A percentile compares a stretch with the other conserved stretches of the same genome.
Conservation (phyloP, 2,888 invertebrate genomes). For the Smittia aterrima region DNA sequence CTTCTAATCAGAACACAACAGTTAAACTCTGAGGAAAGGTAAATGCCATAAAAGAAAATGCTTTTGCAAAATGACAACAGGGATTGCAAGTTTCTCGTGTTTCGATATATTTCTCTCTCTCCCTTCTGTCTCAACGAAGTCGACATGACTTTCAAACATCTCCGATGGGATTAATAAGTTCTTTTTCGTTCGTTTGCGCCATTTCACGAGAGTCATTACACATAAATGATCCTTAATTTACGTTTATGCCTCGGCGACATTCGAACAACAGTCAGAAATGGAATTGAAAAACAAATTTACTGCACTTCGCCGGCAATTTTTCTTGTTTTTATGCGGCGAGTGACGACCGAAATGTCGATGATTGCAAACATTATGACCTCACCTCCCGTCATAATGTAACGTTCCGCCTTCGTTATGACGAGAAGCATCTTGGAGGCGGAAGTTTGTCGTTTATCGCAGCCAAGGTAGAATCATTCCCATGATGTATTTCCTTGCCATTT, state of each 20-base stretch:
- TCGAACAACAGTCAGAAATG: neutral
- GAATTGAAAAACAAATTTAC: neutral
- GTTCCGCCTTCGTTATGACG: neutral
- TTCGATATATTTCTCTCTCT: too few relatives aligned
- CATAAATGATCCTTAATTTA: constrained; percentile 38
- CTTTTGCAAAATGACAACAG: neutral
- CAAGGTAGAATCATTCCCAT: constrained; percentile 5
- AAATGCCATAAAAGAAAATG: neutral
- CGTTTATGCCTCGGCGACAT: constrained; percentile 17
- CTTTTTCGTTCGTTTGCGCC: neutral
- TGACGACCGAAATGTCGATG: constrained; percentile 9
- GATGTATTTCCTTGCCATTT: constrained; percentile 10
- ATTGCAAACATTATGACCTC: neutral
- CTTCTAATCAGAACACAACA: neutral
- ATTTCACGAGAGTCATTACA: constrained; percentile 25
- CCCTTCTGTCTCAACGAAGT: neutral
- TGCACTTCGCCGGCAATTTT: neutral
- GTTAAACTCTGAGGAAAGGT: neutral
- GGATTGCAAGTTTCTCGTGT: neutral
- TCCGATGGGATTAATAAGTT: constrained; percentile 40
- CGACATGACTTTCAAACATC: constrained; percentile 3
- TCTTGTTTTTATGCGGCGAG: neutral
- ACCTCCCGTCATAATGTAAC: neutral
- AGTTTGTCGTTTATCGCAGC: neutral
- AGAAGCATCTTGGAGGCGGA: neutral